These are phyloP conservation scores for Ectemnius cavifrons DNA, from an alignment of 2,888 invertebrate genomes.

Conservation along the genomic window DNA sequence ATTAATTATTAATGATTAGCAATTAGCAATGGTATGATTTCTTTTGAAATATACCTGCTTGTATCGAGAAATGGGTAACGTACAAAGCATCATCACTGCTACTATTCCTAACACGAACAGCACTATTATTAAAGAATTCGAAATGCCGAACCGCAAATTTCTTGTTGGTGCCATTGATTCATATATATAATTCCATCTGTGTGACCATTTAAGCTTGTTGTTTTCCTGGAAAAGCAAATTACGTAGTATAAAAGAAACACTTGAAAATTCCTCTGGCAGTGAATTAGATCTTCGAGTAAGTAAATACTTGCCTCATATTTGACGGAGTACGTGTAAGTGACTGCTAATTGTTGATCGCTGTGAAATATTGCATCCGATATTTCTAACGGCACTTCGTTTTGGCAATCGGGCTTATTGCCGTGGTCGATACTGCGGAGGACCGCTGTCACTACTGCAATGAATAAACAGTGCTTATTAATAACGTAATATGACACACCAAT, in stretches of 20 bases:
- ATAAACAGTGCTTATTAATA: background rate
- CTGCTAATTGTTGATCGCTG: conserved; percentile 80
- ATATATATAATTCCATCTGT: too few species aligned
- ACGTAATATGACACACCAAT: background rate
- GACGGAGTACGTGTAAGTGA: conserved; percentile 93
- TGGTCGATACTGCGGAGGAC: conserved; percentile 80
- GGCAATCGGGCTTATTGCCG: conserved; percentile 67
- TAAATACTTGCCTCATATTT: conserved; percentile 83
- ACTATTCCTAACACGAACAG: conserved; percentile 99
- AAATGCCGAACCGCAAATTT: too few species aligned
- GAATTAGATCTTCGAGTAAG: background rate
- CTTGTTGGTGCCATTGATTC: too few species aligned
- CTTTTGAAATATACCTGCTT: conserved; percentile 85
- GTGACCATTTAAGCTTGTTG: conserved; percentile 96
- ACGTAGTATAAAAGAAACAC: background rate
- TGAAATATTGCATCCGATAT: conserved; percentile 81
- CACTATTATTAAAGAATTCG: too few species aligned
- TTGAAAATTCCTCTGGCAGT: background rate
- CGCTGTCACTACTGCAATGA: conserved; percentile 79
- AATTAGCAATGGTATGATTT: background rate
- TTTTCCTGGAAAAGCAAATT: conserved; percentile 79
- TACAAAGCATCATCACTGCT: conserved; percentile 98
- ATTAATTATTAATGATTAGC: too few species aligned
- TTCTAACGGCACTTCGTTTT: conserved; percentile 82
- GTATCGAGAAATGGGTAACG: conserved; percentile 98